Percentiles rank a stretch among this genome's conserved stretches.
Evolutionary conservation across 1,140 invertebrate species (phyloP).

Genomic region (Musca domestica): DNA sequence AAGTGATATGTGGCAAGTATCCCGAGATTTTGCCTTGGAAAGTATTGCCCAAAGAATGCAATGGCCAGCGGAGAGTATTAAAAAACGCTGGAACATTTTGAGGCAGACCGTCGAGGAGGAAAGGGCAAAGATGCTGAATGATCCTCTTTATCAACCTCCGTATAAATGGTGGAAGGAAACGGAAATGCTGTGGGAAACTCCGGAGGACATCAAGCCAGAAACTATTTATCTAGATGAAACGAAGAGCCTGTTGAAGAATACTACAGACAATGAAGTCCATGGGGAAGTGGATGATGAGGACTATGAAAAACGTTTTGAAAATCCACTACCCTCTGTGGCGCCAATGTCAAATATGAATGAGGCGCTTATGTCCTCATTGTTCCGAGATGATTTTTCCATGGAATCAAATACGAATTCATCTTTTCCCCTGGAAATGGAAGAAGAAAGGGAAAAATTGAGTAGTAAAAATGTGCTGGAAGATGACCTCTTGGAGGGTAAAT

Average conservation of each 20-base stretch:
- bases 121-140: not conserved
- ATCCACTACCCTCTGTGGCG: slow-evolving; percentile 16
- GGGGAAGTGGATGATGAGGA: not conserved
- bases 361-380: not conserved
- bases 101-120: not conserved
- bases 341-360: slow-evolving; percentile 6
- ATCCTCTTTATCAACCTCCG: not conserved
- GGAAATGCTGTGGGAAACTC: not conserved
- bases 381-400: not conserved
- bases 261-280: too few species aligned
- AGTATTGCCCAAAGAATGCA: slow-evolving; percentile 13
- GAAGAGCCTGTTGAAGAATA: not conserved
- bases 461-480: slow-evolving; percentile 17
- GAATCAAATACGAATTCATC: not conserved
- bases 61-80: not conserved
- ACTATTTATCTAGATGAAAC: not conserved
- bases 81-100: slow-evolving; percentile 16
- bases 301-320: slow-evolving; percentile 8
- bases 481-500: slow-evolving; percentile 26
- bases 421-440: not conserved
- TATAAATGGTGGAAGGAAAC: slow-evolving; percentile 18
- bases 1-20: not conserved
- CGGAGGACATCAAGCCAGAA: not conserved
- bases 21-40: not conserved
- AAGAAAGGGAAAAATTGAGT: slow-evolving; percentile 1